These are phyloP conservation scores for Xenotilapia caudafasciata DNA, from an alignment of 2,113 vertebrate species.

Conservation along the genomic window DNA sequence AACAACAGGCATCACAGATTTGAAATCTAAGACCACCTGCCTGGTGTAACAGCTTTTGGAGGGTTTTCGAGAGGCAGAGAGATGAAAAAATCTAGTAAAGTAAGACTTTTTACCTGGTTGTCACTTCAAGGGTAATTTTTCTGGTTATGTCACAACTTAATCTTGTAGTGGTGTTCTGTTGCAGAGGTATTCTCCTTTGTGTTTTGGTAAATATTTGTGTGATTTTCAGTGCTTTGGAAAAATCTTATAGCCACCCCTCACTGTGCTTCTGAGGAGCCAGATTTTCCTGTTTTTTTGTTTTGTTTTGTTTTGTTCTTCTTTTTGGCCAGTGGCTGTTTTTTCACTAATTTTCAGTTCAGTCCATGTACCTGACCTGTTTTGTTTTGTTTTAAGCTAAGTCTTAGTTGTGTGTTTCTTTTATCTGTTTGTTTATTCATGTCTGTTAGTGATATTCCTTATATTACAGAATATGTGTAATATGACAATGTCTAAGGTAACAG, in stretches of 20 bases:
- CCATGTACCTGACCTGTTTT: not conserved
- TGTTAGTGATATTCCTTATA: not conserved
- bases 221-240: not conserved
- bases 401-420: not conserved
- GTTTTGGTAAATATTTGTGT: not conserved
- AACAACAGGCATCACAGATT: slow-evolving; percentile 3
- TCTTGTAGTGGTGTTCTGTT: not conserved
- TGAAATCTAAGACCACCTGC: slow-evolving; percentile 29
- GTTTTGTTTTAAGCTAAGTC: not conserved
- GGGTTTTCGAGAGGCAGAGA: not conserved
- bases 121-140: not conserved
- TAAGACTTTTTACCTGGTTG: not conserved
- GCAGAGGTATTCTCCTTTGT: not conserved
- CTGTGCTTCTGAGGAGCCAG: not conserved
- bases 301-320: not conserved
- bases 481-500: not conserved
- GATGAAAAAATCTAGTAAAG: not conserved
- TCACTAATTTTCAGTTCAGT: not conserved
- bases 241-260: not conserved
- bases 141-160: not conserved
- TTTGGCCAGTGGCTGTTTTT: not conserved
- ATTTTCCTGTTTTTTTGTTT: not conserved
- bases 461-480: not conserved
- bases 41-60: not conserved
- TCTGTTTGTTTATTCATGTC: not conserved